A percentile compares a stretch with the other conserved stretches of the same genome.
Conservation (phyloP, 1,140 invertebrate species). For the Trichomalopsis sarcophagae region DNA sequence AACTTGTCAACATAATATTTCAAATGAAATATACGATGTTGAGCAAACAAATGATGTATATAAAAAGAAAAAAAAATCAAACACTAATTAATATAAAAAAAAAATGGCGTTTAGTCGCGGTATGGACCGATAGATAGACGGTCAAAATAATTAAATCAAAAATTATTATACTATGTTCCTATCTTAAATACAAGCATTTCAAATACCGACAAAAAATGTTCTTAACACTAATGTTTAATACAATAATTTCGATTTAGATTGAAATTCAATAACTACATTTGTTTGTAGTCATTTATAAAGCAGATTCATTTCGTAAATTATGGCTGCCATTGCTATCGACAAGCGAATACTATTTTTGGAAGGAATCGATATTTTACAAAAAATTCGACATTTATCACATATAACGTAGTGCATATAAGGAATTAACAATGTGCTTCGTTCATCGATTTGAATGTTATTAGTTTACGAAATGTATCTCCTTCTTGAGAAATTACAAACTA, state of each 20-base stretch:
- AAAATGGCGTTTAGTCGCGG: neutral
- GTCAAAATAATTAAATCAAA: conserved; percentile 29
- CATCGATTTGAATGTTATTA: conserved; percentile 37
- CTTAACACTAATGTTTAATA: conserved; percentile 28
- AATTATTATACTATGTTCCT: neutral
- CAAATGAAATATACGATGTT: conserved; percentile 24
- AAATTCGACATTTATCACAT: conserved; percentile 42
- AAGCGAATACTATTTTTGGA: conserved; percentile 34
- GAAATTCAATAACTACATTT: conserved; percentile 2
- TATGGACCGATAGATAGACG: neutral
- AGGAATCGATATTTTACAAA: conserved; percentile 30
- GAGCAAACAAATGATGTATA: neutral
- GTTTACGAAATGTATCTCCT: conserved; percentile 52
- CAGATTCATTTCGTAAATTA: conserved; percentile 52
- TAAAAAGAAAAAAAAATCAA: neutral
- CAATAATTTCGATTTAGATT: conserved; percentile 28
- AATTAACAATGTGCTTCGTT: conserved; percentile 43
- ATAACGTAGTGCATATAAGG: conserved; percentile 22
- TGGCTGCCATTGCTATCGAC: conserved; percentile 44
- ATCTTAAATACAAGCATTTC: neutral
- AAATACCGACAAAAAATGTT: conserved; percentile 7
- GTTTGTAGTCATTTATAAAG: conserved; percentile 25
- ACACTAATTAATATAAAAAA: conserved; percentile 11
- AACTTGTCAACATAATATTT: neutral
- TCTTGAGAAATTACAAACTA: conserved; percentile 26